A percentile compares a stretch with the other conserved stretches of the same genome.
Conservation (phyloP, 92 coral and sea anemone genomes). For the Umimayanthus chanpuru region DNA sequence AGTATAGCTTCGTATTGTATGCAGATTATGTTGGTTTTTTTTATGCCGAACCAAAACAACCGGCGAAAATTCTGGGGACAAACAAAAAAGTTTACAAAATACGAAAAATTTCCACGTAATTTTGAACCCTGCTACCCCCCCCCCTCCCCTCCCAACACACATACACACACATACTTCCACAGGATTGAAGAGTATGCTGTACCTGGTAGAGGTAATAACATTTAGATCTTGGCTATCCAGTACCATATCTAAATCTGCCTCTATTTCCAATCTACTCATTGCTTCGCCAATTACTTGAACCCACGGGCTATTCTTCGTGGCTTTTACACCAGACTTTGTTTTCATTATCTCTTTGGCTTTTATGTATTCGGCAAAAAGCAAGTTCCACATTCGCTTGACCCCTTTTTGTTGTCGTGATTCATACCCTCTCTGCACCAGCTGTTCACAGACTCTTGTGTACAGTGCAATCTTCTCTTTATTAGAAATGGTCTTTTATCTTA, state of each 20-base stretch:
- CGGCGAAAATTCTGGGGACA: slow-evolving; percentile 17
- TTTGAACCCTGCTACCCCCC: slow-evolving; percentile 4
- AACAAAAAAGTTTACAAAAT: slow-evolving; percentile 11
- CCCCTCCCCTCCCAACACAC: background rate
- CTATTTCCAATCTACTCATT: slow-evolving; percentile 32
- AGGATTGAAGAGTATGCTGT: background rate
- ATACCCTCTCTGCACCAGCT: slow-evolving; percentile 30
- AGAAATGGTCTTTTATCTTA: slow-evolving; percentile 24
- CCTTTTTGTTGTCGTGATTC: slow-evolving; percentile 15
- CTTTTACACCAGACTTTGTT: slow-evolving; percentile 18
- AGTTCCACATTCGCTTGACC: slow-evolving; percentile 53
- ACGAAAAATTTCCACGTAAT: background rate
- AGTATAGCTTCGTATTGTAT: background rate
- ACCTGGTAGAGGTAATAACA: slow-evolving; percentile 1
- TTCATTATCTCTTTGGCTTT: slow-evolving; percentile 52
- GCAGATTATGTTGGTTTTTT: slow-evolving; percentile 1
- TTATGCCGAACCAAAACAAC: slow-evolving; percentile 9
- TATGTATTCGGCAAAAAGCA: slow-evolving; percentile 42
- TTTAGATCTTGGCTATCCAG: slow-evolving; percentile 38
- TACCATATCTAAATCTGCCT: slow-evolving; percentile 44
- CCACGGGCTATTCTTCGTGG: slow-evolving; percentile 43
- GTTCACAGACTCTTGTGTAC: slow-evolving; percentile 34
- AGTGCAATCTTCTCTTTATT: slow-evolving; percentile 46
- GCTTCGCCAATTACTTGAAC: slow-evolving; percentile 35
- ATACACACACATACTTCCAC: background rate